Percentiles rank a stretch among this genome's conserved stretches.
These are phyloP conservation scores for Cricetomys ansorgei DNA, from an alignment of 2,113 vertebrate genomes.

Conservation along the genomic window DNA sequence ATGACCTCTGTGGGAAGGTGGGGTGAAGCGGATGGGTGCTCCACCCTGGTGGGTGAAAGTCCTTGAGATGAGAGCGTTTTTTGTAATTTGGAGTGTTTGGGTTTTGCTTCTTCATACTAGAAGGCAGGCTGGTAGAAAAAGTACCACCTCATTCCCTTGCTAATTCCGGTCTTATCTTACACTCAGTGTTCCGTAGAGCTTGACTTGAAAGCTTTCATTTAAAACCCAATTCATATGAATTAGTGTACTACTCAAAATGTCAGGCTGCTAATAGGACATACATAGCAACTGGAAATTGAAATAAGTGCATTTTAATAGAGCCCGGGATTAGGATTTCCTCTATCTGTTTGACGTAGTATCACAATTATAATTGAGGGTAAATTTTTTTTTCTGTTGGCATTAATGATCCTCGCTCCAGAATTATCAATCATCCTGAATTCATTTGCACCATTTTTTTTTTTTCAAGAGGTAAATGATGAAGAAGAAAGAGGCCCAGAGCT, in stretches of 20 bases:
- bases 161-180: conserved; percentile 83
- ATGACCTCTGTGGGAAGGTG: conserved; percentile 36
- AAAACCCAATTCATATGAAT: conserved; percentile 84
- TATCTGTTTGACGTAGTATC: conserved; percentile 80
- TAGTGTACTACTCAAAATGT: conserved; percentile 82
- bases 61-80: conserved; percentile 51
- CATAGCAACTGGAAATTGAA: conserved; percentile 81
- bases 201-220: conserved; percentile 86
- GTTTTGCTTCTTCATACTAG: conserved; percentile 43
- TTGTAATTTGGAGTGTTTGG: conserved; percentile 55
- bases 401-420: conserved; percentile 70
- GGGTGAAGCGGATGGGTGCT: neutral
- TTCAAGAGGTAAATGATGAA: conserved; percentile 36
- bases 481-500: neutral
- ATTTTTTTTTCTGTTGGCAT: conserved; percentile 69
- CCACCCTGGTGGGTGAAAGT: conserved; percentile 49
- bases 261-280: conserved; percentile 80
- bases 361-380: conserved; percentile 78
- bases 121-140: conserved; percentile 62
- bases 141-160: conserved; percentile 78
- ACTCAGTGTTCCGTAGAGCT: conserved; percentile 84
- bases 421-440: conserved; percentile 74
- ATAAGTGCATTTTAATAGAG: conserved; percentile 83
- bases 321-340: conserved; percentile 80
- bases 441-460: conserved; percentile 67